Evolutionary conservation across 2,888 invertebrate genomes (phyloP).

Genomic region (Liopterus haemorrhoidalis): DNA sequence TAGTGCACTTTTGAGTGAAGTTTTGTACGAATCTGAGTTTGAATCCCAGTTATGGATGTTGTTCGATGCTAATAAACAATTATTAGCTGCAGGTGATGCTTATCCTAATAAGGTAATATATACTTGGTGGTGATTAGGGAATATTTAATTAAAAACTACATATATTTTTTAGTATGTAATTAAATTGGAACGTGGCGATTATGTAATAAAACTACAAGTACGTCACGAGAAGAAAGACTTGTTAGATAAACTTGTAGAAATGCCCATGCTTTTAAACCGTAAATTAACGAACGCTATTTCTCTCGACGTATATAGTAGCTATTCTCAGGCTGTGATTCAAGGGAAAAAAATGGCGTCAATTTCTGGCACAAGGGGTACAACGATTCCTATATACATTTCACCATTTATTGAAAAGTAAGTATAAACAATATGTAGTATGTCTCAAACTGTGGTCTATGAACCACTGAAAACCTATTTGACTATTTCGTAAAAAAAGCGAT

Average conservation of each 20-base stretch:
- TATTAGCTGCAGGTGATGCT: conserved; percentile 81
- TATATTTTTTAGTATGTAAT: conserved; percentile 61
- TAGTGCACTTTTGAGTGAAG: conserved; percentile 73
- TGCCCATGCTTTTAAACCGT: conserved; percentile 67
- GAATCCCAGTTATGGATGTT: conserved; percentile 97
- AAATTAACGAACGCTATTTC: conserved; percentile 66
- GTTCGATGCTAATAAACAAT: conserved; percentile 84
- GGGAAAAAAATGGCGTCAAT: conserved; percentile 70
- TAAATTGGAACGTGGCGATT: conserved; percentile 95
- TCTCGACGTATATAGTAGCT: conserved; percentile 69
- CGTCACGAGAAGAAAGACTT: conserved; percentile 83
- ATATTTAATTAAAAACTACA: not conserved
- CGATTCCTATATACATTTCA: conserved; percentile 71
- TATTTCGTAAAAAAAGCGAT: not conserved
- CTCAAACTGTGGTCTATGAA: not conserved
- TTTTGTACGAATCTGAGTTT: conserved; percentile 92
- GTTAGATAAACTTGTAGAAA: conserved; percentile 78
- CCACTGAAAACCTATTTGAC: not conserved
- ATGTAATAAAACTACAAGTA: conserved; percentile 76
- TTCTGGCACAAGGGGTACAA: conserved; percentile 54
- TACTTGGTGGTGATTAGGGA: not conserved
- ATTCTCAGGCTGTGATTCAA: conserved; percentile 63
- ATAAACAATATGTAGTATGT: conserved; percentile 1
- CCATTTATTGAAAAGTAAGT: conserved; percentile 82
- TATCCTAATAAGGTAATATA: conserved; percentile 68